These are phyloP conservation scores for Diadromus collaris DNA, from an alignment of 2,888 invertebrate species.

Conservation along the genomic window DNA sequence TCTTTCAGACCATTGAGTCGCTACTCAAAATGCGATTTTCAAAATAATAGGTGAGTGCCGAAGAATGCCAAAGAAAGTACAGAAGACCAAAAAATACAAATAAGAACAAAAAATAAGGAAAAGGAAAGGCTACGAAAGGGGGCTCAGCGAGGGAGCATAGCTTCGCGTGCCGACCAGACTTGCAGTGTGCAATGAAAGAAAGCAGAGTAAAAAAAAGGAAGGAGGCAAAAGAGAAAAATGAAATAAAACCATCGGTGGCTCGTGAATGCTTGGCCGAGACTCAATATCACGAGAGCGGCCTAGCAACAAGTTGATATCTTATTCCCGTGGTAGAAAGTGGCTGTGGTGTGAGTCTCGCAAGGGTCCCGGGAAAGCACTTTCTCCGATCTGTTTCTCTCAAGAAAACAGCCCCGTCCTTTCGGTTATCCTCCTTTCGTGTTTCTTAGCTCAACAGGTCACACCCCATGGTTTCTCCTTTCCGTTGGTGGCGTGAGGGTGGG, in stretches of 20 bases:
- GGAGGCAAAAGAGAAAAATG: conserved; percentile 64
- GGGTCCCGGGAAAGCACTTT: conserved; percentile 47
- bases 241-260: conserved; percentile 60
- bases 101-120: conserved; percentile 36
- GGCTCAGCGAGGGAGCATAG: conserved; percentile 48
- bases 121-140: conserved; percentile 28
- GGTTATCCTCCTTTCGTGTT: conserved; percentile 55
- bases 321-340: conserved; percentile 58
- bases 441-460: conserved; percentile 75
- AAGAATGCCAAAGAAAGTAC: conserved; percentile 32
- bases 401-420: conserved; percentile 56
- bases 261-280: conserved; percentile 68
- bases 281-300: conserved; percentile 63
- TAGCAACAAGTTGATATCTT: conserved; percentile 79
- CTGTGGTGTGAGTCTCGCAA: conserved; percentile 34
- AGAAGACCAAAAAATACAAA: conserved; percentile 15
- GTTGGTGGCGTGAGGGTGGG: conserved; percentile 45
- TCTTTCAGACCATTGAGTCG: conserved; percentile 41
- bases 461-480: conserved; percentile 62
- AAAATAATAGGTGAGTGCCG: conserved; percentile 44
- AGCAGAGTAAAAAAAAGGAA: conserved; percentile 32
- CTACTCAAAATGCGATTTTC: conserved; percentile 15
- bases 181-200: conserved; percentile 35
- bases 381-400: conserved; percentile 62
- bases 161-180: conserved; percentile 57